Base-by-base conservation (phyloP, 2,888 invertebrate genomes). In the Hyposoter didymator region DNA sequence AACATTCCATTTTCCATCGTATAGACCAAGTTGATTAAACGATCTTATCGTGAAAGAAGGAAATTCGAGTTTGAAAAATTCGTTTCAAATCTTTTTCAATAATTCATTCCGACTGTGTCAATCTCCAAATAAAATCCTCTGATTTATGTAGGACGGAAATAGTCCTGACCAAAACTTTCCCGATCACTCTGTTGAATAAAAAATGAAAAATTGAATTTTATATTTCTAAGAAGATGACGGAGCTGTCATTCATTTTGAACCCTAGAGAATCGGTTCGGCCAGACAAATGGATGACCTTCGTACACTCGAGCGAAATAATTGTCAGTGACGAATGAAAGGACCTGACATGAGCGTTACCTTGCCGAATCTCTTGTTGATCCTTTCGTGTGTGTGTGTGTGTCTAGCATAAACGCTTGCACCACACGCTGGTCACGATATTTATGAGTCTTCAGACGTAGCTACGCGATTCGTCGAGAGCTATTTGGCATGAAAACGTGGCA, bases 291-390 rank as follows among this genome's bases (percentile, higher is more conserved):
- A 86, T 75, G 82, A 86, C 73, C 74, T 39, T 75, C 45, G 76
- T 52, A 84, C 81, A 82, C 84, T 79, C 75, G 76, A 87, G 75
- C 67, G 72, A 81, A 74, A 88, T 88, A 88, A 87, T 88, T 88
- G 85, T 85, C 85, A 88, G 78, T 88, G 88, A 88, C 83, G 78
- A 88, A 88, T 88, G 83, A 82, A 87, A 78, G 79, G 69, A 81
- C 82, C 45, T 66, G 52, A 69, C 69, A 74, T 74, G 62, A 55
- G 59, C 43, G 43, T 74, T 45, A 67, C 66, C 59, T 64, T 22
- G 47, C 74, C 74, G 49, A 74, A 79, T 73, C 49, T 79, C 69
- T 69, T 78, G 45, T 74, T 74, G 62, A 62, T 74, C 35, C 74
- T 69, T 73, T 73, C 19, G 47, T 62, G 39, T 62, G 19, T 28